Percentiles rank a stretch among this genome's conserved stretches.
These are phyloP conservation scores for Mastomys coucha DNA, from an alignment of 2,113 vertebrate genomes.

Conservation along the genomic window DNA sequence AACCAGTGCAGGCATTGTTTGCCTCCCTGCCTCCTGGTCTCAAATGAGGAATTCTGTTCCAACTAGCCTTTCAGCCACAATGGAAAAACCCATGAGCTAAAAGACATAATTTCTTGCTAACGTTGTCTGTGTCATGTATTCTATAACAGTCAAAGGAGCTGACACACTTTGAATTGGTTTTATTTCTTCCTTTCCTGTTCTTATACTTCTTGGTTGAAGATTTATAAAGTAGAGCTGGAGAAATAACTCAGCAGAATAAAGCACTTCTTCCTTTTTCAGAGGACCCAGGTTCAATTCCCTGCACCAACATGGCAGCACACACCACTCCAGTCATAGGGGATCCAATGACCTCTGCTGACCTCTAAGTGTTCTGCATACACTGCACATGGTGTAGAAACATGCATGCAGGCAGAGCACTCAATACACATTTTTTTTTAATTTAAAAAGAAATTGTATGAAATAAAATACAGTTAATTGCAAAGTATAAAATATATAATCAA, in stretches of 20 bases:
- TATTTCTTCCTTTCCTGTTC: background rate
- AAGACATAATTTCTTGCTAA: background rate
- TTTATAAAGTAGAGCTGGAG: background rate
- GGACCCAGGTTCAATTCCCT: background rate
- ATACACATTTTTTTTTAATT: background rate
- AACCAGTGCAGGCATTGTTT: background rate
- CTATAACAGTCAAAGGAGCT: background rate
- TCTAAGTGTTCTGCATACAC: background rate
- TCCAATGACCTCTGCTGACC: background rate
- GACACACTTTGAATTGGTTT: background rate
- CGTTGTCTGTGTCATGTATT: background rate
- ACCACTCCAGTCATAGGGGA: background rate
- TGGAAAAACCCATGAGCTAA: background rate
- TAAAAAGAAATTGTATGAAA: background rate
- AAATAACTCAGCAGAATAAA: background rate
- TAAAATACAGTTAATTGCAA: background rate
- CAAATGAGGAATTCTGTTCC: background rate
- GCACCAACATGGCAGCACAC: background rate
- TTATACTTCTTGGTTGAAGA: slow-evolving; percentile 39
- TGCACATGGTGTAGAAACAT: background rate
- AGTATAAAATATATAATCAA: background rate
- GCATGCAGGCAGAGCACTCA: background rate
- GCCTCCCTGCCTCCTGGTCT: background rate
- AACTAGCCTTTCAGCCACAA: background rate
- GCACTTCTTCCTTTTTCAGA: background rate